Evolutionary conservation across 2,888 invertebrate genomes (phyloP).

Genomic region (Campaea margaritaria): DNA sequence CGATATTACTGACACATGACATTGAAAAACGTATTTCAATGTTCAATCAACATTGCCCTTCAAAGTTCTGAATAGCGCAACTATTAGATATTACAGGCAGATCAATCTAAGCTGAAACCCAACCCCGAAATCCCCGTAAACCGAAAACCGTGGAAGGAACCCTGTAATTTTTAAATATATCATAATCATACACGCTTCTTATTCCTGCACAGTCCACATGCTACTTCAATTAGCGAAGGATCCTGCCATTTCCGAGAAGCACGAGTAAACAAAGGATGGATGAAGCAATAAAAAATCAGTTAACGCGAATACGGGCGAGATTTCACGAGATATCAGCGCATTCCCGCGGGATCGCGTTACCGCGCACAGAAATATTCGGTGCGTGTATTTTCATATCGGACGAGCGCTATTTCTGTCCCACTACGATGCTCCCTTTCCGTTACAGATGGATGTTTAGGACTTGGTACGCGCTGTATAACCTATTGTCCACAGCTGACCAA

Average conservation of each 20-base stretch:
- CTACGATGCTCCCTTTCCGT: constrained; percentile 8
- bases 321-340: not conserved
- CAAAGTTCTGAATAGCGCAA: no score
- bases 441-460: not conserved
- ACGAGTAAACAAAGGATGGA: constrained; percentile 3
- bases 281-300: constrained; percentile 12
- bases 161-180: no score
- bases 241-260: not conserved
- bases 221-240: not conserved
- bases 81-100: no score
- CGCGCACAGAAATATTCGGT: constrained; percentile 8
- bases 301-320: constrained; percentile 6
- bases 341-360: constrained; percentile 19
- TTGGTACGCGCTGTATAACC: not conserved
- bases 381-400: constrained; percentile 17
- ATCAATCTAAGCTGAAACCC: no score
- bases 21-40: no score
- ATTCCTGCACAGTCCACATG: not conserved
- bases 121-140: no score
- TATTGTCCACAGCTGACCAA: not conserved
- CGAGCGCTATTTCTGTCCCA: constrained; percentile 11
- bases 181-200: no score
- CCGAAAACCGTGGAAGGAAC: no score
- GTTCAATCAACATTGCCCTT: no score
- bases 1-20: no score